A percentile compares a stretch with the other conserved stretches of the same genome.
phyloP scores from a whole-genome alignment of 1,140 invertebrate species.

The Saccostrea echinata region DNA sequence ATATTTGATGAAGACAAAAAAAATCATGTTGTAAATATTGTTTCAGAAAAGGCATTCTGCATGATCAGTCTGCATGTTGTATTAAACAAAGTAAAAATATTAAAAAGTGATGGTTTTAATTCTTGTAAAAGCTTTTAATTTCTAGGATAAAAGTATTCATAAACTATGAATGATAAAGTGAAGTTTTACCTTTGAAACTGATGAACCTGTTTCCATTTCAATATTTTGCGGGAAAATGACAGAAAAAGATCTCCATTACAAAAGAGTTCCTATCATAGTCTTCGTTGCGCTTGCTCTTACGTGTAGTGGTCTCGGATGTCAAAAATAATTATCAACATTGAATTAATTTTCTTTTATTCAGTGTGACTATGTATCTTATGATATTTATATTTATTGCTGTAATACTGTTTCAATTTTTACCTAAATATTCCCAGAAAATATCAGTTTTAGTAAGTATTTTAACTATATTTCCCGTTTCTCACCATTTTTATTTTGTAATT shows the following conservation, averaged over 20 bases:
- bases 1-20: too few relatives aligned
- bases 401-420: background rate
- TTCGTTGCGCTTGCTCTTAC: background rate
- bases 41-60: too few relatives aligned
- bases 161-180: too few relatives aligned
- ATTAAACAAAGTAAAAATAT: too few relatives aligned
- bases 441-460: background rate
- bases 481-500: too few relatives aligned
- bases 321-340: background rate
- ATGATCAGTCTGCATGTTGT: too few relatives aligned
- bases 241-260: background rate
- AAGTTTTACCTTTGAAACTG: slow-evolving; percentile 14
- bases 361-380: background rate
- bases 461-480: too few relatives aligned
- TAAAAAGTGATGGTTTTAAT: too few relatives aligned
- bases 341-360: background rate
- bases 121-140: too few relatives aligned
- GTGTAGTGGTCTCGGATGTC: background rate
- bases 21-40: too few relatives aligned
- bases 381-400: background rate
- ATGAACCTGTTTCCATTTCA: slow-evolving; percentile 27
- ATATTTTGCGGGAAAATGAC: slow-evolving; percentile 18
- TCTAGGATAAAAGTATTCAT: too few relatives aligned
- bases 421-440: background rate
- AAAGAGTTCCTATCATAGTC: background rate